These are phyloP conservation scores for Antrozous pallidus DNA, from an alignment of 2,797 vertebrate species.

Conservation along the genomic window DNA sequence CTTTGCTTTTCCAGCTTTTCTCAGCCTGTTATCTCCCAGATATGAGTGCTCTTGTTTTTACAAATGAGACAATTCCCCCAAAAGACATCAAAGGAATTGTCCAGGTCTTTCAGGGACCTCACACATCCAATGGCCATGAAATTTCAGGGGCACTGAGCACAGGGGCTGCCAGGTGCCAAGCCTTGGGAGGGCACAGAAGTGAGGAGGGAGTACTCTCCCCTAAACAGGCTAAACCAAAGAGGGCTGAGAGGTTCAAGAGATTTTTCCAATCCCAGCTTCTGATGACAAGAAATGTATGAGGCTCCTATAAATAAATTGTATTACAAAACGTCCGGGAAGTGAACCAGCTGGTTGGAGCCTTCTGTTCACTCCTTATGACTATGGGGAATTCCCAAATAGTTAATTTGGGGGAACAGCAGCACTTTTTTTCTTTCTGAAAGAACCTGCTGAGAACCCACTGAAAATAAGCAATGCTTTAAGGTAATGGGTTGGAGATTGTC, in stretches of 20 bases:
- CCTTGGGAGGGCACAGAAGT: neutral
- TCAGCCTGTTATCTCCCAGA: neutral
- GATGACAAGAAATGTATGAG: neutral
- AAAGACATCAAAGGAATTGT: neutral
- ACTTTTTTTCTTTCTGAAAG: neutral
- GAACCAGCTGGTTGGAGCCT: neutral
- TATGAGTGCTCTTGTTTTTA: neutral
- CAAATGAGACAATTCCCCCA: neutral
- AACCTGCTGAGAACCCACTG: neutral
- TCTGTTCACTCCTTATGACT: neutral
- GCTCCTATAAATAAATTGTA: neutral
- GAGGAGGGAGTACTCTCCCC: neutral
- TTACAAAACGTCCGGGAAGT: constrained; percentile 12
- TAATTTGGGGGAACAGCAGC: neutral
- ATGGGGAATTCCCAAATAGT: constrained; percentile 11
- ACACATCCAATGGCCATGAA: neutral
- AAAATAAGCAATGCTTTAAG: neutral
- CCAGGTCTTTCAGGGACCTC: neutral
- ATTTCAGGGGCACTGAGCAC: neutral
- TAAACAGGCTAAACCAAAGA: neutral
- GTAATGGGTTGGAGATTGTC: neutral
- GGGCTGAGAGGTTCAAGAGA: neutral
- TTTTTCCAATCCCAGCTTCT: neutral
- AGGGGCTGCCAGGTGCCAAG: neutral
- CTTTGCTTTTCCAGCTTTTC: neutral